Evolutionary conservation across 1,140 invertebrate species (phyloP).

Genomic region (Telenomus remus): DNA sequence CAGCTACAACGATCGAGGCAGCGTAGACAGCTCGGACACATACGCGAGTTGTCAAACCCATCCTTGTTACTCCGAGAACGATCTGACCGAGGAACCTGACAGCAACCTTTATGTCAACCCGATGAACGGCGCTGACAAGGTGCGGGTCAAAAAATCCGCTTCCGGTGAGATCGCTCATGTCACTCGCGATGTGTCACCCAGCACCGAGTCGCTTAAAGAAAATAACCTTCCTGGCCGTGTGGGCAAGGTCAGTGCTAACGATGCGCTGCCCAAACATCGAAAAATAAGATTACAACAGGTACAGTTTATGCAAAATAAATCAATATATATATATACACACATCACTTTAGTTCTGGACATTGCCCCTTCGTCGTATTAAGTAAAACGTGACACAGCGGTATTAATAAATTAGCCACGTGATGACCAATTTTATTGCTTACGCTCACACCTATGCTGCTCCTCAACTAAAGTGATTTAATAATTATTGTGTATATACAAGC

Average conservation of each 20-base stretch:
- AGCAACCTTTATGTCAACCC: slow-evolving; percentile 96
- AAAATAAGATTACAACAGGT: slow-evolving; percentile 91
- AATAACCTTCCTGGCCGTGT: slow-evolving; percentile 61
- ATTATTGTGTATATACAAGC: too few species aligned
- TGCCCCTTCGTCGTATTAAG: too few species aligned
- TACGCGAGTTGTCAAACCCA: slow-evolving; percentile 97
- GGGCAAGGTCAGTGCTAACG: slow-evolving; percentile 79
- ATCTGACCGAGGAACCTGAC: slow-evolving; percentile 83
- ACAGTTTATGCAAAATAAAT: not conserved
- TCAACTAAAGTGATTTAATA: too few species aligned
- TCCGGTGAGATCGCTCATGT: slow-evolving; percentile 82
- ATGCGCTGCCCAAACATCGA: slow-evolving; percentile 86
- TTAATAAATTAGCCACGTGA: too few species aligned
- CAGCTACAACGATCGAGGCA: slow-evolving; percentile 80
- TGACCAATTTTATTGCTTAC: too few species aligned
- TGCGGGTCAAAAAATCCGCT: slow-evolving; percentile 84
- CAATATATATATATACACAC: too few species aligned
- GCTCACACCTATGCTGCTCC: too few species aligned
- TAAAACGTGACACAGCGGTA: too few species aligned
- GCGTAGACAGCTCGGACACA: slow-evolving; percentile 91
- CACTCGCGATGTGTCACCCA: slow-evolving; percentile 62
- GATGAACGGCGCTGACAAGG: slow-evolving; percentile 79
- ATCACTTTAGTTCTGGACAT: too few species aligned
- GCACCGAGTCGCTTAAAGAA: slow-evolving; percentile 69
- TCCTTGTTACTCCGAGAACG: slow-evolving; percentile 90